phyloP scores from a whole-genome alignment of 30 jellyfish, hydroid and myxozoan species.

The Hydractinia echinata region DNA sequence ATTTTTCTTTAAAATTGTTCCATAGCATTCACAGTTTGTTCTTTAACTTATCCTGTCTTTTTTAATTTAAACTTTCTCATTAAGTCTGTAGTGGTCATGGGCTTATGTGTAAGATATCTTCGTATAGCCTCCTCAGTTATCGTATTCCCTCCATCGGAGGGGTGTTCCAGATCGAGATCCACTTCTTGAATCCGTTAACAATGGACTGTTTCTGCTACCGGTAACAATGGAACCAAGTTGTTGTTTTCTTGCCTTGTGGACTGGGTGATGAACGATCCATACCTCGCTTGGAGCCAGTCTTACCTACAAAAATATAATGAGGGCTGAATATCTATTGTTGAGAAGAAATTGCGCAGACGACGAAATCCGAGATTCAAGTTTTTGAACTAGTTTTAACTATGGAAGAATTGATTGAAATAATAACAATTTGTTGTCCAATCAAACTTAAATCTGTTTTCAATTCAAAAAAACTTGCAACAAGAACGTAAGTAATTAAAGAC shows the following conservation, averaged over 20 bases:
- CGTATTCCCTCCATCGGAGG: conserved; percentile 13
- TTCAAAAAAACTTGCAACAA: too few species aligned
- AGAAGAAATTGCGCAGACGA: too few species aligned
- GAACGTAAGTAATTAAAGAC: too few species aligned
- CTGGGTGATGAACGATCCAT: too few species aligned
- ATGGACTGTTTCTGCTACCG: conserved; percentile 31
- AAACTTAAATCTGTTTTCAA: too few species aligned
- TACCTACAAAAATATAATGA: too few species aligned
- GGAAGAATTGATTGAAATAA: too few species aligned
- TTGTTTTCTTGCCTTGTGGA: background rate
- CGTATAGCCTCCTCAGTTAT: conserved; percentile 81
- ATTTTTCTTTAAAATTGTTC: conserved; percentile 75
- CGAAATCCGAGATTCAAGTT: too few species aligned
- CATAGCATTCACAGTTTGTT: conserved; percentile 86
- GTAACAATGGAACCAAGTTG: background rate
- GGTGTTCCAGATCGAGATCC: conserved; percentile 35
- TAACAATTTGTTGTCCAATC: too few species aligned
- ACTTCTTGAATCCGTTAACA: background rate
- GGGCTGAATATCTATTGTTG: too few species aligned
- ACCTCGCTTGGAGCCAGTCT: too few species aligned
- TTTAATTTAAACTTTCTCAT: conserved; percentile 79
- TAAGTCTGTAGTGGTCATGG: conserved; percentile 95
- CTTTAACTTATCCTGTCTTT: conserved; percentile 76
- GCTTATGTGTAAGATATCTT: conserved; percentile 82
- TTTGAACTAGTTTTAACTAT: too few species aligned